Evolutionary conservation across 2,113 vertebrate species (phyloP), one percentile per base, ranked within the genome.

Genomic region (Psittacula cyanocephala): DNA sequence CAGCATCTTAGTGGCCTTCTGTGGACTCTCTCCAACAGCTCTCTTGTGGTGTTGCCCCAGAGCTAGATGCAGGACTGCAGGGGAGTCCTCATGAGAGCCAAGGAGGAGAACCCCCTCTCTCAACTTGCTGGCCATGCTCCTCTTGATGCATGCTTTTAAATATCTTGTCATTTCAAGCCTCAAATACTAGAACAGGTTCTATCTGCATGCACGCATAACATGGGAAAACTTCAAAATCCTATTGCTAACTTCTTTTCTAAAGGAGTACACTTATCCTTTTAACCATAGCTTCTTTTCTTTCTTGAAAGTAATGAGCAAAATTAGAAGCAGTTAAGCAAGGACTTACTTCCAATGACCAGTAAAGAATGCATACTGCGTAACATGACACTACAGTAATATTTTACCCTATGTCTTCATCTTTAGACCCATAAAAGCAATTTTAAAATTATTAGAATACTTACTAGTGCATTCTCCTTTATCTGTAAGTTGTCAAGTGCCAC

Each of bases 391-490:
- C 5, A 64, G 28, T 29, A 52, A 8, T 19, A 82, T 72, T 60
- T 81, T 50, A 59, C 17, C 23, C 23, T 44, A 39, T 14, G 6
- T 31, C 11, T 74, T 49, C 24, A 20, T 8, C 35, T 70, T 93
- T 16, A 86, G 15, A 35, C 9, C 8, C 35, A 41, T 16, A 22
- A 68, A 84, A 71, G 19, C 3, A 28, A 35, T 6, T 13, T 50
- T 3, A 10, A 81, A 47, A 43, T 41, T 53, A 57, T 50, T 37
- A 37, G 20, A 46, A 67, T 65, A 98, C 99, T 98, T 93, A 99
- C 99, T 98, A 99, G 97, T 41, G 99, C 99, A 91, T 99, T 99
- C 97, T 99, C 99, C 96, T 99, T 99, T 93, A 99, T 99, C 91
- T 97, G 98, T 44, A 99, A 97, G 90, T 99, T 99, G 94, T 99